Conservation (phyloP, 2,113 vertebrate species). For the Rhabdomys dilectus region DNA sequence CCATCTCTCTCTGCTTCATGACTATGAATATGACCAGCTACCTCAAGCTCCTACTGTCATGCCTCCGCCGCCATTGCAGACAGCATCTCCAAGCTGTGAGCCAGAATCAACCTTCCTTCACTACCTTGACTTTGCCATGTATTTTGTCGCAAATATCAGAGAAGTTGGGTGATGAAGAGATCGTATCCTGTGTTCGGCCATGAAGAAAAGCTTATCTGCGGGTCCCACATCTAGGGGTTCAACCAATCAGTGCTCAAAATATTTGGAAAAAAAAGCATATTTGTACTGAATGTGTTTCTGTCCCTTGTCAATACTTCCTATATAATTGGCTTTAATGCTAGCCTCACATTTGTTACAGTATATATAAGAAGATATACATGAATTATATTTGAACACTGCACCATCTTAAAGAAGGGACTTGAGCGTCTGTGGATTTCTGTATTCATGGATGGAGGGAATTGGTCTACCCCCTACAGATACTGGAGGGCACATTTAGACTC, state of each 20-base stretch:
- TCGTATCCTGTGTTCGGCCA: not conserved
- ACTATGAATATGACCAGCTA: not conserved
- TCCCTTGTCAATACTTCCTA: not conserved
- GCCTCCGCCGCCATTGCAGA: no score
- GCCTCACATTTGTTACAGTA: not conserved
- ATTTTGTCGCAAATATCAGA: not conserved
- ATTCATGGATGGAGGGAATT: not conserved
- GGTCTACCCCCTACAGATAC: not conserved
- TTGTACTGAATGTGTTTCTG: not conserved
- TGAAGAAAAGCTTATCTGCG: not conserved
- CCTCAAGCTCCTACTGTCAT: not conserved
- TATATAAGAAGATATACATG: rapidly evolving
- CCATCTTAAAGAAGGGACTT: not conserved
- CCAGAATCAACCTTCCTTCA: not conserved
- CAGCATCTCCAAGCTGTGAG: not conserved
- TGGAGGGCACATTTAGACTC: not conserved
- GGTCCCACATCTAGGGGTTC: not conserved
- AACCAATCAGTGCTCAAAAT: not conserved
- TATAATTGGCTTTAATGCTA: not conserved
- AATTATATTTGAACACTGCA: no score
- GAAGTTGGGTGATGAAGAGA: not conserved
- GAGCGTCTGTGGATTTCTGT: not conserved
- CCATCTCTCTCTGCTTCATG: not conserved
- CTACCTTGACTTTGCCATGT: not conserved
- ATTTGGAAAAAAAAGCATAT: not conserved